A percentile compares a stretch with the other conserved stretches of the same genome.
Evolutionary conservation across 2,797 vertebrate species (phyloP).

Genomic region (Cyclopterus lumpus): DNA sequence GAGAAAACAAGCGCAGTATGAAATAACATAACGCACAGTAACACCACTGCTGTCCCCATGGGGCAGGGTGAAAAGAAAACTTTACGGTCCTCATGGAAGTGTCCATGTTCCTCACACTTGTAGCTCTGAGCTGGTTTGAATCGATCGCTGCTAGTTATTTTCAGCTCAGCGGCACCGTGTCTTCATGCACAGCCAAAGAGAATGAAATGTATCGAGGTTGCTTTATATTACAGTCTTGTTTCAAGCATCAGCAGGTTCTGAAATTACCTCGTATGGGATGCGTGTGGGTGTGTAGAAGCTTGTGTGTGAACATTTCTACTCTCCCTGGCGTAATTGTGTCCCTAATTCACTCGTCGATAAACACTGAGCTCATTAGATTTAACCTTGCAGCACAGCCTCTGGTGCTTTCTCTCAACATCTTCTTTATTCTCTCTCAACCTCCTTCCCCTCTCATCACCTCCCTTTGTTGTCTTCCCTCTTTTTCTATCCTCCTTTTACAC

Average conservation of each 20-base stretch:
- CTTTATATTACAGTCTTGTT: conserved; percentile 33
- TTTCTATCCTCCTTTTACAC: conserved; percentile 4
- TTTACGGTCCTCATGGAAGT: not conserved
- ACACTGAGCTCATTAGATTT: conserved; percentile 56
- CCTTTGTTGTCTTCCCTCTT: not conserved
- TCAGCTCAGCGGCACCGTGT: not conserved
- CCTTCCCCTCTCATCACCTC: conserved; percentile 13
- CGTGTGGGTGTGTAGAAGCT: not conserved
- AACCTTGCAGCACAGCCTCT: conserved; percentile 63
- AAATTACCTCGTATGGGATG: conserved; percentile 19
- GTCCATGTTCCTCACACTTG: not conserved
- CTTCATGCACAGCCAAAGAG: conserved; percentile 24
- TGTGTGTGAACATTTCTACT: conserved; percentile 24
- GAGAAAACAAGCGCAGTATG: not conserved
- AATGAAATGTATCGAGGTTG: conserved; percentile 47
- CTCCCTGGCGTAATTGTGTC: conserved; percentile 36
- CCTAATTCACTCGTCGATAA: conserved; percentile 54
- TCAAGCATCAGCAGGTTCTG: conserved; percentile 45
- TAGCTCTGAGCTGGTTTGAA: conserved; percentile 10
- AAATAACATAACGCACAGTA: not conserved
- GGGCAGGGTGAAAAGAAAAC: not conserved
- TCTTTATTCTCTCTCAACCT: conserved; percentile 34
- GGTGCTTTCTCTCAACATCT: conserved; percentile 48
- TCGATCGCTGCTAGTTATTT: conserved; percentile 17
- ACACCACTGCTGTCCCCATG: not conserved